phyloP scores from a whole-genome alignment of 2,797 vertebrate species.

The Melanotaenia nigrans region DNA sequence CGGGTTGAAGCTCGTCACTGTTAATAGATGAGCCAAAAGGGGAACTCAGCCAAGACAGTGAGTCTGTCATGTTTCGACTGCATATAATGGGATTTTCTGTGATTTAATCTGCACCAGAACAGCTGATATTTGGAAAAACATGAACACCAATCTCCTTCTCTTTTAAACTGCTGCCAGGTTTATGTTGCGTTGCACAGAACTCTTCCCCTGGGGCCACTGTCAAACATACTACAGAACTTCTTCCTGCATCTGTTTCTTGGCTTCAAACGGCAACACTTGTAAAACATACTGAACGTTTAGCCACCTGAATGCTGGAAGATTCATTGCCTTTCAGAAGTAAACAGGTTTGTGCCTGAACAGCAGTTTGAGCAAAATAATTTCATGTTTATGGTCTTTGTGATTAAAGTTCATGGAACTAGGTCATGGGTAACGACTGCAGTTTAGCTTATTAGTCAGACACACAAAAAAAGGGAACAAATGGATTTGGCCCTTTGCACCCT shows the following conservation, averaged over 20 bases:
- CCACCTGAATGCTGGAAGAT: conserved; percentile 40
- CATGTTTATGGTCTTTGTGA: conserved; percentile 40
- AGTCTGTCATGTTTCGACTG: conserved; percentile 29
- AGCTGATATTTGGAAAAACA: conserved; percentile 27
- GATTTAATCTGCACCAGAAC: conserved; percentile 17
- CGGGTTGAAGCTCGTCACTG: conserved; percentile 35
- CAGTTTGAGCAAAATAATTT: conserved; percentile 24
- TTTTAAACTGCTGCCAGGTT: conserved; percentile 29
- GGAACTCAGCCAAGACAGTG: conserved; percentile 41
- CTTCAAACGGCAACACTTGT: conserved; percentile 42
- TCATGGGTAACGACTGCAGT: conserved; percentile 30
- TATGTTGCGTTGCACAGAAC: conserved; percentile 12
- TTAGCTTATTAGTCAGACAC: conserved; percentile 38
- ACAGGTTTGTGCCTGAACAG: conserved; percentile 36
- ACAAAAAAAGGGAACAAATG: conserved; percentile 5
- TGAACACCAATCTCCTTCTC: neutral
- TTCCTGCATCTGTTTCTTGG: conserved; percentile 38
- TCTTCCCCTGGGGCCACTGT: neutral
- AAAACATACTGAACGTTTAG: conserved; percentile 54
- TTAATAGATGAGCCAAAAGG: conserved; percentile 38
- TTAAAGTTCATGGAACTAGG: conserved; percentile 49
- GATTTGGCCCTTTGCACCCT: conserved; percentile 22
- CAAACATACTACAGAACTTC: conserved; percentile 12
- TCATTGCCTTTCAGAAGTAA: conserved; percentile 32
- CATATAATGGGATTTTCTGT: conserved; percentile 34